phyloP scores from a whole-genome alignment of 2,797 vertebrate species.

The Lagorchestes hirsutus region DNA sequence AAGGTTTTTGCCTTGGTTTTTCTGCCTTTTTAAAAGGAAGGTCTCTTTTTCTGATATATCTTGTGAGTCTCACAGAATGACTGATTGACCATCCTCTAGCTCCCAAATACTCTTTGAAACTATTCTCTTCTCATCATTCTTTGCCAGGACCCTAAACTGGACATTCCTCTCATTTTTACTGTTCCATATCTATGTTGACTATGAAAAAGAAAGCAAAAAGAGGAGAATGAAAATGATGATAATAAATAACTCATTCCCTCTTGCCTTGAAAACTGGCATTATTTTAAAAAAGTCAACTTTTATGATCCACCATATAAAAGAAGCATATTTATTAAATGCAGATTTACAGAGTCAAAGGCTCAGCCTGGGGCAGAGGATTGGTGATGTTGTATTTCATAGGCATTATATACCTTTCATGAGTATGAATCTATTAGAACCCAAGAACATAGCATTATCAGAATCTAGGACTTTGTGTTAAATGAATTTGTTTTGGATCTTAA shows the following conservation, averaged over 20 bases:
- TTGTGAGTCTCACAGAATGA: background rate
- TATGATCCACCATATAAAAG: background rate
- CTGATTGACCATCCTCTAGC: background rate
- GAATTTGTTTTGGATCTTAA: background rate
- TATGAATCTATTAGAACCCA: background rate
- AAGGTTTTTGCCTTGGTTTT: background rate
- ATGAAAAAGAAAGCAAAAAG: background rate
- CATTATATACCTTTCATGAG: background rate
- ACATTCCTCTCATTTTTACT: background rate
- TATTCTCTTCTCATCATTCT: background rate
- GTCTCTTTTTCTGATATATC: background rate
- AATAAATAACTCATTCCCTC: background rate
- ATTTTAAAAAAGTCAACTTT: background rate
- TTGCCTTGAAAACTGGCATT: background rate
- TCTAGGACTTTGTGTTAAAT: background rate
- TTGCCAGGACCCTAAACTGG: background rate
- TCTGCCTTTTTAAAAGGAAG: background rate
- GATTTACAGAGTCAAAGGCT: background rate
- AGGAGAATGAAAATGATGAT: background rate
- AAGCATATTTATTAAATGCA: background rate
- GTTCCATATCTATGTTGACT: background rate
- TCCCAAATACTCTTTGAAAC: conserved; percentile 32
- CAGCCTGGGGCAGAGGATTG: background rate
- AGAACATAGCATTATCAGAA: background rate
- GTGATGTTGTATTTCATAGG: background rate